phyloP scores from a whole-genome alignment of 2,888 invertebrate genomes.

The Buathra laborator region DNA sequence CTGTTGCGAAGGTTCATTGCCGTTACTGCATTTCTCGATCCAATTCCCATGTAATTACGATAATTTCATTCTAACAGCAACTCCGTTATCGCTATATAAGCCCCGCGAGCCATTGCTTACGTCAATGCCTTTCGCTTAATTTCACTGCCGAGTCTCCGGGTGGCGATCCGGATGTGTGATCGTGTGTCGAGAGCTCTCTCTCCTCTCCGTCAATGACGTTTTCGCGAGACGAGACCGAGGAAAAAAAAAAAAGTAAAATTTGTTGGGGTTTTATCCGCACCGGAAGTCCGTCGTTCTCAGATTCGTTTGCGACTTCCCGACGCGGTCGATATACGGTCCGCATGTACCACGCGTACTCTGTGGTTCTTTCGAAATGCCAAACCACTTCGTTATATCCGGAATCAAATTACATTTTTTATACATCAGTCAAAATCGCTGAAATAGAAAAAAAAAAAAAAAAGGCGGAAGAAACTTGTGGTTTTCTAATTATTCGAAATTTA shows the following conservation, averaged over 20 bases:
- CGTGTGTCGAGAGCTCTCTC: slow-evolving; percentile 8
- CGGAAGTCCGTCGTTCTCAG: slow-evolving; percentile 42
- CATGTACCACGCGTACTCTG: neutral
- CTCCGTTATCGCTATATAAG: neutral
- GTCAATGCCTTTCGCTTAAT: neutral
- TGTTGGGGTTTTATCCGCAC: slow-evolving; percentile 20
- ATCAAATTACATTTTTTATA: neutral
- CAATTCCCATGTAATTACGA: slow-evolving; percentile 22
- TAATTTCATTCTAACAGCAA: neutral
- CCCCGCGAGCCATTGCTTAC: neutral
- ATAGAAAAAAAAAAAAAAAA: neutral
- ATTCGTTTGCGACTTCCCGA: slow-evolving; percentile 46
- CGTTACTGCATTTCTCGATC: slow-evolving; percentile 3
- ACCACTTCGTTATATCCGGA: neutral
- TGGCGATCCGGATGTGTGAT: slow-evolving; percentile 7
- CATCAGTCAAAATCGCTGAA: neutral
- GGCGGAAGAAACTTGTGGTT: neutral
- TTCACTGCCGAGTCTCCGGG: neutral
- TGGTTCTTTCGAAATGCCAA: neutral
- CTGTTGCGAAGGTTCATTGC: neutral
- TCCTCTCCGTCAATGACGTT: slow-evolving; percentile 4
- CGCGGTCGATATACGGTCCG: slow-evolving; percentile 2
- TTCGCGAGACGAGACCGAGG: slow-evolving; percentile 4
- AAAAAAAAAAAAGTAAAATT: neutral
- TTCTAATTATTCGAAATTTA: neutral